A percentile compares a stretch with the other conserved stretches of the same genome.
These are phyloP conservation scores for Drosophila sucinea DNA, from an alignment of 1,140 invertebrate species.

Conservation along the genomic window DNA sequence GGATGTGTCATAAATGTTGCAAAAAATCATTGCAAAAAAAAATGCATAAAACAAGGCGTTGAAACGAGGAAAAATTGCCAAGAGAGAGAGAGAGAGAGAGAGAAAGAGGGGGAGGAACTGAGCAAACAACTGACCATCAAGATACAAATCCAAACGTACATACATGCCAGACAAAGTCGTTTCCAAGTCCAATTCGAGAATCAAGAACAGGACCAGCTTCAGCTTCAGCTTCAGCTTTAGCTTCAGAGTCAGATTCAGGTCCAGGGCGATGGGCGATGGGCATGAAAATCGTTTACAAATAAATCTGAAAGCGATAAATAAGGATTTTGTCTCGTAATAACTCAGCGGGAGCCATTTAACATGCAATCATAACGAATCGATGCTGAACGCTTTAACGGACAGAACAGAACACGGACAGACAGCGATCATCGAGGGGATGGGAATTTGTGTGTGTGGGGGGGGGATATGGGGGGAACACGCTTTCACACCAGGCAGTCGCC, in stretches of 20 bases:
- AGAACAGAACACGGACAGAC: constrained; percentile 41
- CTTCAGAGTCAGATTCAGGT: background rate
- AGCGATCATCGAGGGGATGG: background rate
- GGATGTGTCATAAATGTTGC: constrained; percentile 57
- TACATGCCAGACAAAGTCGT: constrained; percentile 12
- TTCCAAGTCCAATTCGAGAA: constrained; percentile 20
- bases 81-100: constrained; percentile 10
- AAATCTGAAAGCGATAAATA: constrained; percentile 83
- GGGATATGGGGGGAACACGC: constrained; percentile 57
- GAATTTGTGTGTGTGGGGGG: background rate
- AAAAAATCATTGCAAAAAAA: constrained; percentile 24
- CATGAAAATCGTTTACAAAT: constrained; percentile 82
- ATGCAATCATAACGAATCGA: constrained; percentile 83
- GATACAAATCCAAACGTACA: constrained; percentile 30
- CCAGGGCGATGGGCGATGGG: constrained; percentile 53
- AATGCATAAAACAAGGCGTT: constrained; percentile 69
- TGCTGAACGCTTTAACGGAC: constrained; percentile 77
- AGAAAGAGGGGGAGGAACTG: constrained; percentile 9
- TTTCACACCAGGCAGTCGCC: constrained; percentile 77
- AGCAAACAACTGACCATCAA: constrained; percentile 65
- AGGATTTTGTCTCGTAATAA: constrained; percentile 83
- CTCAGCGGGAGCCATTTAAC: constrained; percentile 83
- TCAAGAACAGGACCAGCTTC: constrained; percentile 23
- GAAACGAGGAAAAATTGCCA: constrained; percentile 67
- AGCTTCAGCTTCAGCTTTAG: constrained; percentile 15